Percentiles rank a stretch among this genome's conserved stretches.
These are phyloP conservation scores for Aegithalos caudatus DNA, from an alignment of 2,113 vertebrate genomes.

Conservation along the genomic window DNA sequence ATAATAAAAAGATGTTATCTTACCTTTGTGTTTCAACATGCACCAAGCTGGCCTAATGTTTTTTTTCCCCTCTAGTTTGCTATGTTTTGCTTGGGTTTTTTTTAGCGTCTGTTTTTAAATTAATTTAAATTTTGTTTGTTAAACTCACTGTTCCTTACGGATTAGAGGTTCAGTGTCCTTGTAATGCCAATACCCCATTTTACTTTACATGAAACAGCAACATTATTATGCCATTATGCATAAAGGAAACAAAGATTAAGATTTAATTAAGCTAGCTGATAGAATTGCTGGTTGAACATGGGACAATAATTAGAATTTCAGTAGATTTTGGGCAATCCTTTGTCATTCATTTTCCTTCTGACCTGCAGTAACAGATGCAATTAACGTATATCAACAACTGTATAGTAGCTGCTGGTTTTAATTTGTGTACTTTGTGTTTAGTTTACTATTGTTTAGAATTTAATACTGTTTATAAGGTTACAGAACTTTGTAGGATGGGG, in stretches of 20 bases:
- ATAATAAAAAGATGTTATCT: background rate
- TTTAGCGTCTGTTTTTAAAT: background rate
- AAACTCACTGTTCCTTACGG: background rate
- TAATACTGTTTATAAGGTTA: background rate
- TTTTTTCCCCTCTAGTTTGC: background rate
- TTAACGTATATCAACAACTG: background rate
- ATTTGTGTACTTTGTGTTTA: background rate
- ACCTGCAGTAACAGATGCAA: background rate
- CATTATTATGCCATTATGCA: background rate
- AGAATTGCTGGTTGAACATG: background rate
- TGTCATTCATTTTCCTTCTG: background rate
- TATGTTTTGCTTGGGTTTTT: background rate
- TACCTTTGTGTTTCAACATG: background rate
- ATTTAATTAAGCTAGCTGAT: background rate
- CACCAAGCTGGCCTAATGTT: background rate
- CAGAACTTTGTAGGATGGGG: background rate
- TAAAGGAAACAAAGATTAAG: background rate
- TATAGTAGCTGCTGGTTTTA: background rate
- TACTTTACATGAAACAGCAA: background rate
- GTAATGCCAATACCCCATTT: background rate
- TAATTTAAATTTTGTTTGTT: background rate
- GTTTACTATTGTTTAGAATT: background rate
- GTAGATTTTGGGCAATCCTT: background rate
- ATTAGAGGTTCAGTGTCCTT: background rate
- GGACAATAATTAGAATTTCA: background rate